These are phyloP conservation scores for Heliconius nattereri DNA, from an alignment of 1,140 invertebrate genomes.

Conservation along the genomic window DNA sequence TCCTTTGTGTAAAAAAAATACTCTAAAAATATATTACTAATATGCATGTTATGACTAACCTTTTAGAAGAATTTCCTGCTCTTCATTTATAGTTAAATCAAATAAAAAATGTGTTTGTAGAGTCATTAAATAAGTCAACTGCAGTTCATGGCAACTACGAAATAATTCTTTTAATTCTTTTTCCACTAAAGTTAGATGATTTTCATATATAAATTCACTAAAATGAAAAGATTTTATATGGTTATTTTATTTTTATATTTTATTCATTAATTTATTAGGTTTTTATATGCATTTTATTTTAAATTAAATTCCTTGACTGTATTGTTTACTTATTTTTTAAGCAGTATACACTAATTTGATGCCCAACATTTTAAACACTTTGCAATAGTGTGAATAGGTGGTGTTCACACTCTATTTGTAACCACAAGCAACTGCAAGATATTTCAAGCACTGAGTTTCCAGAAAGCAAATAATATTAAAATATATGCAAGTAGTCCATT, in stretches of 20 bases:
- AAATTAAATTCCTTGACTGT: too few species aligned
- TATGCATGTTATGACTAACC: slow-evolving; percentile 43
- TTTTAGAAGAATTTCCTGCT: slow-evolving; percentile 59
- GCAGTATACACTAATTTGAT: too few species aligned
- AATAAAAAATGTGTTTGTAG: slow-evolving; percentile 65
- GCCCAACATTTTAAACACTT: too few species aligned
- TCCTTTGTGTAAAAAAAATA: too few species aligned
- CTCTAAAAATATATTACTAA: not conserved
- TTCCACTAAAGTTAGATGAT: slow-evolving; percentile 48
- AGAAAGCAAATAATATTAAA: not conserved
- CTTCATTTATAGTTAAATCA: slow-evolving; percentile 57
- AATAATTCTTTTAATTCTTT: slow-evolving; percentile 67
- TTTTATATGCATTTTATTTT: not conserved
- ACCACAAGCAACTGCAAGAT: too few species aligned
- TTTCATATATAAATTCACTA: slow-evolving; percentile 66
- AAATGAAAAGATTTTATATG: slow-evolving; percentile 32
- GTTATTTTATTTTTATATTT: not conserved
- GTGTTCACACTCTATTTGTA: too few species aligned
- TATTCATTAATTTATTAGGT: too few species aligned
- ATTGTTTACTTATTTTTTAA: too few species aligned
- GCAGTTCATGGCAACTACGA: slow-evolving; percentile 63
- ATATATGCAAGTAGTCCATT: not conserved
- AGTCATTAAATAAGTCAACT: slow-evolving; percentile 64
- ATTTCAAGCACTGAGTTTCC: too few species aligned
- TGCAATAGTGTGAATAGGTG: too few species aligned